phyloP scores from a whole-genome alignment of 2,797 vertebrate genomes.

The Momotus momota region DNA sequence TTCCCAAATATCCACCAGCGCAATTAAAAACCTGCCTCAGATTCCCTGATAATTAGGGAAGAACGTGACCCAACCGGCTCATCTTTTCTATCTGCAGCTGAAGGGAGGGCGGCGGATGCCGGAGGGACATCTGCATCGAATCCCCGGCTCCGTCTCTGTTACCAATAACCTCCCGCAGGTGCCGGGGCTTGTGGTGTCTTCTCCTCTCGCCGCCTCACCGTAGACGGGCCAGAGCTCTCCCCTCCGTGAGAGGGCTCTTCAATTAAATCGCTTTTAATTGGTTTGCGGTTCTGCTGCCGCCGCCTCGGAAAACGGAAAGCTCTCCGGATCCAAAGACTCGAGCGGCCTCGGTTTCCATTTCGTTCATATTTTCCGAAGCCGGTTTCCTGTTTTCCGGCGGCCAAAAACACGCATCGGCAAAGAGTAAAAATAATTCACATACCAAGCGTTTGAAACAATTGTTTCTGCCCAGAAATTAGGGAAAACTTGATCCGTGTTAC shows the following conservation, averaged over 20 bases:
- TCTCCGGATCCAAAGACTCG: slow-evolving; percentile 1
- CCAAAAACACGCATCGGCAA: slow-evolving; percentile 16
- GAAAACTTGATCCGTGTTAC: neutral
- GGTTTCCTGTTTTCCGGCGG: slow-evolving; percentile 41
- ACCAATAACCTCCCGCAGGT: slow-evolving; percentile 13
- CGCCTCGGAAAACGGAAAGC: neutral
- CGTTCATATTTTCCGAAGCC: slow-evolving; percentile 34
- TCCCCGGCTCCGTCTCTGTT: neutral
- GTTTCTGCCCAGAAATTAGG: neutral
- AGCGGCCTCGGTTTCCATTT: neutral
- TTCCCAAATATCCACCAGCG: neutral
- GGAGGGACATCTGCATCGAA: slow-evolving; percentile 5
- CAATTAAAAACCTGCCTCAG: neutral
- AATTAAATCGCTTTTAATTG: slow-evolving; percentile 29
- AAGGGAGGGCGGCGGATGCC: neutral
- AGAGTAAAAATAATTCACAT: neutral
- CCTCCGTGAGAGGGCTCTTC: neutral
- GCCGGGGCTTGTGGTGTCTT: neutral
- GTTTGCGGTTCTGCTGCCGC: slow-evolving; percentile 10
- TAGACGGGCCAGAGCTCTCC: neutral
- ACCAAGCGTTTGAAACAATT: neutral
- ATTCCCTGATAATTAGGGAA: neutral
- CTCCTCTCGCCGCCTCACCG: neutral
- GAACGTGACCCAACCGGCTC: fast-evolving
- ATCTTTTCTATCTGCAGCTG: neutral